These are phyloP conservation scores for Thymelicus lineola DNA, from an alignment of 2,888 invertebrate genomes.

Conservation along the genomic window DNA sequence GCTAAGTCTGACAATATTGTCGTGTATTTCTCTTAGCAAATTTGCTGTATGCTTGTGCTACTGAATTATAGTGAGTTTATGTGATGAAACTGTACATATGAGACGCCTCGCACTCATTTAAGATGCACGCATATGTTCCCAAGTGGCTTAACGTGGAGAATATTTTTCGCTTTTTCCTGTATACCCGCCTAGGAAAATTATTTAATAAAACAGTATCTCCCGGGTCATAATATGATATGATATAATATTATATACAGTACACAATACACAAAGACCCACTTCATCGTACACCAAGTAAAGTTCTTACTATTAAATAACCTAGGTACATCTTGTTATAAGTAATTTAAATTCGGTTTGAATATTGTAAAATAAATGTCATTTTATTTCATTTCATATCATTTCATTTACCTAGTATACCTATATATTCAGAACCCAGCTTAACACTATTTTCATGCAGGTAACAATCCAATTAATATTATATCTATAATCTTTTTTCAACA, in stretches of 20 bases:
- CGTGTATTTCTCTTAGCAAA: slow-evolving; percentile 10
- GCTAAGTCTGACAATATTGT: slow-evolving; percentile 14
- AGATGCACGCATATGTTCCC: slow-evolving; percentile 11
- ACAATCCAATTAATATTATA: too few species aligned
- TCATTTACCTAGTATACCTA: too few species aligned
- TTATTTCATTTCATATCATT: too few species aligned
- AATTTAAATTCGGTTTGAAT: too few species aligned
- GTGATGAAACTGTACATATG: slow-evolving; percentile 5
- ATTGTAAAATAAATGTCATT: too few species aligned
- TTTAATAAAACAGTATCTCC: slow-evolving; percentile 6
- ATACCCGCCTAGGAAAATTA: background rate
- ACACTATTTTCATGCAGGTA: too few species aligned
- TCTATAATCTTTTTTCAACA: too few species aligned
- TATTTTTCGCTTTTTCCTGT: background rate
- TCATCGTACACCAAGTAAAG: background rate
- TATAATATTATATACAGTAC: background rate
- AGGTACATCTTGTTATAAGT: too few species aligned
- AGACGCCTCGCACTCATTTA: slow-evolving; percentile 10
- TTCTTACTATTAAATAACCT: too few species aligned
- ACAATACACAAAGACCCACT: background rate
- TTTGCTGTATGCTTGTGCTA: slow-evolving; percentile 39
- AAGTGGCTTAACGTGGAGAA: slow-evolving; percentile 6
- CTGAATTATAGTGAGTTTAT: slow-evolving; percentile 39
- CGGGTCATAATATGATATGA: too few species aligned
- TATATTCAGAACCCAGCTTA: too few species aligned